A percentile compares a stretch with the other conserved stretches of the same genome.
Conservation (phyloP, 2,888 invertebrate species). For the Drosophila emarginata region DNA sequence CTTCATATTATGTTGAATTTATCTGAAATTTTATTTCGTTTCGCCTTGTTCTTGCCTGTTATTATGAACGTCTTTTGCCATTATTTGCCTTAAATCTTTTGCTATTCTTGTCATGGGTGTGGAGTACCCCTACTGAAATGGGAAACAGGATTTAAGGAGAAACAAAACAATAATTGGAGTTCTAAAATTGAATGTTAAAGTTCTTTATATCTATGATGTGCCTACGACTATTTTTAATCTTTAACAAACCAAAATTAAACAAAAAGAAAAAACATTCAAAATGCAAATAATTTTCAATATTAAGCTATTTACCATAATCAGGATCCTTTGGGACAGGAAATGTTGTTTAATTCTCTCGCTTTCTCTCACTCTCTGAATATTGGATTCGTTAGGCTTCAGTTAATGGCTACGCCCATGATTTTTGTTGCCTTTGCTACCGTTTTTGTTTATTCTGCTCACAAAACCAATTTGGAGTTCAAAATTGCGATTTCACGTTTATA, state of each 20-base stretch:
- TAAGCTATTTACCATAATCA: constrained; percentile 24
- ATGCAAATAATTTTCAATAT: constrained; percentile 8
- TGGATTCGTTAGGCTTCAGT: constrained; percentile 47
- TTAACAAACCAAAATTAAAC: no score
- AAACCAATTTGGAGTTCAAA: constrained; percentile 42
- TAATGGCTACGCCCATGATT: constrained; percentile 61
- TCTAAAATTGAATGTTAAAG: no score
- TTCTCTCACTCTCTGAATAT: constrained; percentile 8
- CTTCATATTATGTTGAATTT: constrained; percentile 6
- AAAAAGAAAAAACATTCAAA: no score
- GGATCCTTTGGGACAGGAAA: constrained; percentile 31
- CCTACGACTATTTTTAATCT: no score
- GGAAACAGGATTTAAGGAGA: no score
- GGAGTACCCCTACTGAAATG: no score
- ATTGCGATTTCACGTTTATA: constrained; percentile 34
- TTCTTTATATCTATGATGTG: no score
- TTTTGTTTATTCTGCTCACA: constrained; percentile 28
- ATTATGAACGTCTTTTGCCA: constrained; percentile 6
- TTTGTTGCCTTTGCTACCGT: constrained; percentile 33
- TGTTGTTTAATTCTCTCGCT: constrained; percentile 25
- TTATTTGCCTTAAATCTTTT: constrained; percentile 3
- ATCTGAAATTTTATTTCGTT: constrained; percentile 3
- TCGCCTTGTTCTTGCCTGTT: constrained; percentile 16
- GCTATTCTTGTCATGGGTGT: neutral
- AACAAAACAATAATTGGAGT: no score